These are phyloP conservation scores for Chironex yamaguchii DNA, from an alignment of 30 jellyfish, hydroid and myxozoan genomes.

Conservation along the genomic window DNA sequence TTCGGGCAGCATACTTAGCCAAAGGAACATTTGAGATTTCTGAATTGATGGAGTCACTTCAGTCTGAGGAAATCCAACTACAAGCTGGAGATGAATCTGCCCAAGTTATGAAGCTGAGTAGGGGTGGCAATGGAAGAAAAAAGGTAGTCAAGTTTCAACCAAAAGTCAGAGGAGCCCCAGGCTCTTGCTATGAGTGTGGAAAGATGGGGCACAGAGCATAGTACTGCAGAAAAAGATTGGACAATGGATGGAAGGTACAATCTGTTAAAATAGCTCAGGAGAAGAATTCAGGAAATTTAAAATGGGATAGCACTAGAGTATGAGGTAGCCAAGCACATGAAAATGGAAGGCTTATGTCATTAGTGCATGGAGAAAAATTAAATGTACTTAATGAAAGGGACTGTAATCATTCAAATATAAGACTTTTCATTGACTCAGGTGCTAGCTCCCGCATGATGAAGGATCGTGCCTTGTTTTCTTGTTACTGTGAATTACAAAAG, in stretches of 20 bases:
- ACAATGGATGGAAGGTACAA: background rate
- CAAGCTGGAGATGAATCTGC: no score
- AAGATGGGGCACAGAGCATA: background rate
- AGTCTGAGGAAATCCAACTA: no score
- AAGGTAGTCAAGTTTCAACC: background rate
- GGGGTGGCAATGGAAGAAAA: background rate
- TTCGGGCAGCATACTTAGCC: no score
- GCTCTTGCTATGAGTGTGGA: background rate
- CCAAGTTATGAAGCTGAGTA: no score
- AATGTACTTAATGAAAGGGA: background rate
- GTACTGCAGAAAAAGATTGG: background rate
- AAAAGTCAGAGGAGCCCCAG: background rate
- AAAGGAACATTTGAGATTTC: no score
- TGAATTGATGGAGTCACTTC: no score
- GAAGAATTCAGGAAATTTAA: background rate
- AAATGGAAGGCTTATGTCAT: background rate
- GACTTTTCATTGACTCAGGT: background rate
- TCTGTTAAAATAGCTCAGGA: background rate
- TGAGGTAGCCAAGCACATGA: background rate
- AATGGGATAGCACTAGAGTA: background rate
- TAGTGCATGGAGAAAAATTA: background rate
- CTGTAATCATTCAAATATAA: background rate
- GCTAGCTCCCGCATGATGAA: background rate
- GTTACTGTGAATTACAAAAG: background rate
- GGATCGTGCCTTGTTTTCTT: background rate